Evolutionary conservation across 53 echinoderm and acorn worm genomes (phyloP), one percentile per base, ranked within the genome.

Genomic region (Mesocentrotus franciscanus): DNA sequence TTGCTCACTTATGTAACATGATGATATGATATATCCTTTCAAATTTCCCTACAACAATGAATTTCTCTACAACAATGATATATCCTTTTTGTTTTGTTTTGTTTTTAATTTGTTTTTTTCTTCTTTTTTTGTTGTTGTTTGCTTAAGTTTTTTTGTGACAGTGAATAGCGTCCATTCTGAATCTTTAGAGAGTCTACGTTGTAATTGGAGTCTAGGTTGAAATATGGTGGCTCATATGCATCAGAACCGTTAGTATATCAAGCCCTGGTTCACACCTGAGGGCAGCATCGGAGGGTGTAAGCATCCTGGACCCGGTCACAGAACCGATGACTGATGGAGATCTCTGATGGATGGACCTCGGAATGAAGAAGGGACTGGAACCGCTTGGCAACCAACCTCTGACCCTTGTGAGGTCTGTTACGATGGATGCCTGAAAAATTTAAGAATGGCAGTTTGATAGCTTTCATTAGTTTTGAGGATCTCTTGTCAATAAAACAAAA

Each of bases 271-370:
- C 81, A 81, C 42, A 98, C 99, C 98, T 99, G 99, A 36, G 99
- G 99, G 85, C 99, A 98, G 94, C 99, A 99, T 91, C 99, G 90
- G 10, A 99, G 95, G 14, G 99, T 99, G 94, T 99, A 99, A 9
- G 99, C 95, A 93, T 99, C 99, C 93, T 99, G 99, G 7, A 99
- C 98, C 3, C 97, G 96, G 61, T 97, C 97, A 94, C 99, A 99
- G 95, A 99, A 99, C n/a, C 99, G 97, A 96, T 99, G 99, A 49
- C 98, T 98, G 83, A 97, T 95, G 2, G 99, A 97, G 12, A 99
- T 98, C 87, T 97, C 97, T 15, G 99, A 99, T 17, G 99, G 97
- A 81, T 97, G 96, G 64, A 95, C 83, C 26, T 97, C 98, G 29
- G 99, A 99, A 36, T 97, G 97, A 42, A 99, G 97, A 62, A 99